Percentiles rank a stretch among this genome's conserved stretches.
These are phyloP conservation scores for Vanacampus margaritifer DNA, from an alignment of 2,113 vertebrate species.

Conservation along the genomic window DNA sequence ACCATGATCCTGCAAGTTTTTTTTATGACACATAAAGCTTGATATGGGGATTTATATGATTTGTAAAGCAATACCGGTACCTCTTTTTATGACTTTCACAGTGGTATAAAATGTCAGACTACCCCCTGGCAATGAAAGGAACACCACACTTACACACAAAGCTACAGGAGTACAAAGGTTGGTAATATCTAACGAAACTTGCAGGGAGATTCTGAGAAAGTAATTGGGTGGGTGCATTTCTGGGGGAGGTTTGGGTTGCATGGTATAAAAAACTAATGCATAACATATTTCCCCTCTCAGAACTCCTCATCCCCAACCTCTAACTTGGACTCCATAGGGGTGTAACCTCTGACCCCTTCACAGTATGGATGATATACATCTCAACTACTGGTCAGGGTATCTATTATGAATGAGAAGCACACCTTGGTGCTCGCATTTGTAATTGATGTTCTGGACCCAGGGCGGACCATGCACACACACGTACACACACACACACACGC, in stretches of 20 bases:
- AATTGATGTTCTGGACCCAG: slow-evolving; percentile 67
- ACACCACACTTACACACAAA: not conserved
- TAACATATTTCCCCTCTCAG: slow-evolving; percentile 3
- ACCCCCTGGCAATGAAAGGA: not conserved
- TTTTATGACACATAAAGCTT: not conserved
- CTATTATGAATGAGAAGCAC: slow-evolving; percentile 73
- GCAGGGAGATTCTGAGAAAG: not conserved
- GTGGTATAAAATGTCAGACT: slow-evolving; percentile 8
- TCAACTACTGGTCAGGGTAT: slow-evolving; percentile 58
- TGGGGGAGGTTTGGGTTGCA: not conserved
- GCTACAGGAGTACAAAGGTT: not conserved
- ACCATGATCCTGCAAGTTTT: slow-evolving; percentile 3
- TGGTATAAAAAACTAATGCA: not conserved
- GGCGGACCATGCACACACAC: slow-evolving; percentile 20
- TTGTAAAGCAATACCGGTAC: slow-evolving; percentile 9
- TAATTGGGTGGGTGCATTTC: not conserved
- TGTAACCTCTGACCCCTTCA: slow-evolving; percentile 63
- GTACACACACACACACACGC: slow-evolving; percentile 29
- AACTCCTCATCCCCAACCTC: too few species aligned
- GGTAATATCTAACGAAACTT: not conserved
- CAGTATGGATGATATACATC: slow-evolving; percentile 63
- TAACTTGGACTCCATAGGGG: slow-evolving; percentile 4
- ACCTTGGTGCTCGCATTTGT: slow-evolving; percentile 61
- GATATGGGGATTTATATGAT: slow-evolving; percentile 1
- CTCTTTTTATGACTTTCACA: slow-evolving; percentile 4